A percentile compares a stretch with the other conserved stretches of the same genome.
Conservation (phyloP, 53 echinoderm and acorn worm genomes). For the Paelopatides confundens region DNA sequence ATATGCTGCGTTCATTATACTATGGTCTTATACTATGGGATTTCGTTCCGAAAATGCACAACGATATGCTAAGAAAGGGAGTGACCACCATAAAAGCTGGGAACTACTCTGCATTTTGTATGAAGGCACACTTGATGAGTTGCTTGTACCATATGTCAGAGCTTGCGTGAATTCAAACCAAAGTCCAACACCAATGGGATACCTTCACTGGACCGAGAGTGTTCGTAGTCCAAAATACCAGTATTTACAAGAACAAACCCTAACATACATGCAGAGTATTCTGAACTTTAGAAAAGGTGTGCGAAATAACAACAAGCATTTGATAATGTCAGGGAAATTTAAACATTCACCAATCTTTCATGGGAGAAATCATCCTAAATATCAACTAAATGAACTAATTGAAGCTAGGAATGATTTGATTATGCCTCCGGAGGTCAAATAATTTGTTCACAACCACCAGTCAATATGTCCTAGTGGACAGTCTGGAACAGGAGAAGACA, state of each 20-base stretch:
- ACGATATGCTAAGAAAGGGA: background rate
- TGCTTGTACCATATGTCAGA: too few species aligned
- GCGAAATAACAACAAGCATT: slow-evolving; percentile 21
- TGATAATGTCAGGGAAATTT: slow-evolving; percentile 32
- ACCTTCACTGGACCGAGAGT: slow-evolving; percentile 30
- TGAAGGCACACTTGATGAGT: too few species aligned
- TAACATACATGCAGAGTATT: slow-evolving; percentile 43
- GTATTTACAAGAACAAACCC: slow-evolving; percentile 42
- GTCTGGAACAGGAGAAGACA: background rate
- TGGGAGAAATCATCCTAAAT: background rate
- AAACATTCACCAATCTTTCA: slow-evolving; percentile 41
- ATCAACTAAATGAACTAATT: background rate
- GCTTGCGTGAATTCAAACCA: too few species aligned
- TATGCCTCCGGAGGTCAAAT: too few species aligned
- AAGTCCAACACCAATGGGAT: slow-evolving; percentile 26
- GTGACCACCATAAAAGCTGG: background rate
- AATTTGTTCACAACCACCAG: too few species aligned
- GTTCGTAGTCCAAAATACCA: slow-evolving; percentile 48
- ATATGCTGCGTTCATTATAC: too few species aligned
- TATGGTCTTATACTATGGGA: background rate
- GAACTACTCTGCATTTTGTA: background rate
- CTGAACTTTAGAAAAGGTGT: slow-evolving; percentile 55
- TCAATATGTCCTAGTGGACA: too few species aligned
- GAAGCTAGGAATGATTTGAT: too few species aligned
- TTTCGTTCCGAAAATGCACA: background rate